These are phyloP conservation scores for Ericerus pela DNA, from an alignment of 1,140 invertebrate species.

Conservation along the genomic window DNA sequence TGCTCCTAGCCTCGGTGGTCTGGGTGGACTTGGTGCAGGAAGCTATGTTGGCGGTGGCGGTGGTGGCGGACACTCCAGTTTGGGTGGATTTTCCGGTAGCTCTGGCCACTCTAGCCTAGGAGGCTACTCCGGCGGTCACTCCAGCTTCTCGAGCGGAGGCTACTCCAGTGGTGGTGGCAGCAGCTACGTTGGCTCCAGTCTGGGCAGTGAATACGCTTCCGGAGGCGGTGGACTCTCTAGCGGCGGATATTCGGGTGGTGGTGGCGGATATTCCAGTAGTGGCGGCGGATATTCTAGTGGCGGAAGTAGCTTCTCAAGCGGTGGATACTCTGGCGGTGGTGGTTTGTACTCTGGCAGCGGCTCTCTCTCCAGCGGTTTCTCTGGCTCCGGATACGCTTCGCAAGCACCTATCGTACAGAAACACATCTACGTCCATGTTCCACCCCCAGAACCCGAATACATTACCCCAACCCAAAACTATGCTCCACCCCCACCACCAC, in stretches of 20 bases:
- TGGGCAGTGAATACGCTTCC: constrained; percentile 26
- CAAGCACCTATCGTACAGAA: constrained; percentile 44
- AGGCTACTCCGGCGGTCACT: constrained; percentile 25
- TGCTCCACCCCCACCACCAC: constrained; percentile 41
- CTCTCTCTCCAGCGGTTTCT: constrained; percentile 27
- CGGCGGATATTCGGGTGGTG: constrained; percentile 27
- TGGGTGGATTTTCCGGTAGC: constrained; percentile 23
- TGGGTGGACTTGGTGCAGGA: constrained; percentile 26
- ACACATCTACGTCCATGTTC: constrained; percentile 66
- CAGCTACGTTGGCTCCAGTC: constrained; percentile 23
- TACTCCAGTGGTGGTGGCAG: constrained; percentile 28
- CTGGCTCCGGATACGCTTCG: constrained; percentile 30
- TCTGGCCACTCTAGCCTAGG: constrained; percentile 27
- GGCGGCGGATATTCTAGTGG: constrained; percentile 30
- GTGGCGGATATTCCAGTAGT: constrained; percentile 28
- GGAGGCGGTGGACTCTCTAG: constrained; percentile 23
- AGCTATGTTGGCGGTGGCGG: constrained; percentile 28
- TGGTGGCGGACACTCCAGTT: constrained; percentile 25
- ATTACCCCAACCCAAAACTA: constrained; percentile 41
- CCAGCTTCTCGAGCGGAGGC: constrained; percentile 26
- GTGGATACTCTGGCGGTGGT: constrained; percentile 27
- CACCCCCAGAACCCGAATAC: constrained; percentile 51
- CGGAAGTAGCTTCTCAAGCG: constrained; percentile 23
- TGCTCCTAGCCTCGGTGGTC: constrained; percentile 27
- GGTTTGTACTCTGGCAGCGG: constrained; percentile 25